A percentile compares a stretch with the other conserved stretches of the same genome.
phyloP scores from a whole-genome alignment of 2,113 vertebrate genomes.

The Ciconia maguari region DNA sequence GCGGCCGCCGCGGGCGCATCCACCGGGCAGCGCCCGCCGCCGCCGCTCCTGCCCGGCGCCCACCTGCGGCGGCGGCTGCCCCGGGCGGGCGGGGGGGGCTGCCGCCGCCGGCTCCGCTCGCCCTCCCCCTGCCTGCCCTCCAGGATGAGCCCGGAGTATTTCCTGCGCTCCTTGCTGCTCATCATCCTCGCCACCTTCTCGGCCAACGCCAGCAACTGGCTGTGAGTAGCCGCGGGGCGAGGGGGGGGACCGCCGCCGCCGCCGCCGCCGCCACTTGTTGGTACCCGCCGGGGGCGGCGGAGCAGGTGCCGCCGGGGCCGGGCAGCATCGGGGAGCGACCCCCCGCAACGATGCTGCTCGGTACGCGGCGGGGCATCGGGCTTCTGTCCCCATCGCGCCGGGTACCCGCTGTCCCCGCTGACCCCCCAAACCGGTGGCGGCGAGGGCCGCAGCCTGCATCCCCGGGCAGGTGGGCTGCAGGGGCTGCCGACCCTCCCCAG shows the following conservation, averaged over 20 bases:
- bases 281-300: background rate
- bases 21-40: background rate
- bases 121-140: slow-evolving; percentile 3
- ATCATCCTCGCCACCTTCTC: slow-evolving; percentile 93
- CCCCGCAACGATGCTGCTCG: background rate
- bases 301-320: background rate
- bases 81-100: slow-evolving; percentile 2
- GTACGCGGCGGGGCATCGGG: background rate
- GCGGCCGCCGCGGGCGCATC: slow-evolving; percentile 62
- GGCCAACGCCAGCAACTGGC: slow-evolving; percentile 96
- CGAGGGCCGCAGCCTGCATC: background rate
- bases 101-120: slow-evolving; percentile 13
- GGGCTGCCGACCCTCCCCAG: background rate
- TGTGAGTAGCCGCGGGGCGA: slow-evolving; percentile 83
- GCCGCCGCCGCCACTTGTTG: background rate
- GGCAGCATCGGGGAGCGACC: background rate
- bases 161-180: slow-evolving; percentile 90
- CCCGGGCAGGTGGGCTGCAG: background rate
- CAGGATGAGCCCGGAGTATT: slow-evolving; percentile 89
- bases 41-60: background rate
- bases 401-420: background rate
- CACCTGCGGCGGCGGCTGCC: slow-evolving; percentile 27
- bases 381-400: background rate
- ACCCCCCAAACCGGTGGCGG: background rate
- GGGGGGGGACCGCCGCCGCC: background rate